A percentile compares a stretch with the other conserved stretches of the same genome.
Evolutionary conservation across 2,797 vertebrate species (phyloP).

Genomic region (Dicrostonyx torquatus): DNA sequence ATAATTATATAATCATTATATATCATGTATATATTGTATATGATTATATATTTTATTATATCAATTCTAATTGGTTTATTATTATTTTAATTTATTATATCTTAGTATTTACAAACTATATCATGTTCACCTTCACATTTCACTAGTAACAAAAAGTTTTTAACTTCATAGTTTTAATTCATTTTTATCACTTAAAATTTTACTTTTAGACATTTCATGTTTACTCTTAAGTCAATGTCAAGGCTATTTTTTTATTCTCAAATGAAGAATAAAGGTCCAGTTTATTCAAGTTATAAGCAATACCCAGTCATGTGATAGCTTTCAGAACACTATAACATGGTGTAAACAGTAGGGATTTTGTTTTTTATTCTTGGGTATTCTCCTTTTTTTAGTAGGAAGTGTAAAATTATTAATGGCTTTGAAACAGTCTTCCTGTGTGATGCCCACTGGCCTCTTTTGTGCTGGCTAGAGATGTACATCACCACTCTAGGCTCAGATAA

Average conservation of each 20-base stretch:
- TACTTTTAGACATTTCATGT: neutral
- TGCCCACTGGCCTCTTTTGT: neutral
- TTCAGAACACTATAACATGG: neutral
- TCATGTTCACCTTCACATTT: neutral
- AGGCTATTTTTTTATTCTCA: neutral
- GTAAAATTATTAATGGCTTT: neutral
- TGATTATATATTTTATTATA: neutral
- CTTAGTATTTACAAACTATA: slow-evolving; percentile 17
- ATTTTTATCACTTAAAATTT: slow-evolving; percentile 15
- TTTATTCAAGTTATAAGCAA: neutral
- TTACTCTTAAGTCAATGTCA: neutral
- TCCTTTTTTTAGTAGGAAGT: neutral
- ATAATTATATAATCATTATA: no score
- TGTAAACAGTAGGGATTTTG: neutral
- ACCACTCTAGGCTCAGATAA: neutral
- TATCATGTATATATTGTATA: no score
- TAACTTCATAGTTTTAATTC: slow-evolving; percentile 38
- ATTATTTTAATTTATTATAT: neutral
- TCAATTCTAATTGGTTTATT: slow-evolving; percentile 11
- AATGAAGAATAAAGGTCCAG: neutral
- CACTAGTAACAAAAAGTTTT: neutral
- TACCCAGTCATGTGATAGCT: no score
- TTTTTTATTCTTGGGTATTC: neutral
- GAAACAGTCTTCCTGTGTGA: neutral
- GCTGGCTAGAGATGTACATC: neutral